These are phyloP conservation scores for Drosophila kohkoa DNA, from an alignment of 1,140 invertebrate genomes.

Conservation along the genomic window DNA sequence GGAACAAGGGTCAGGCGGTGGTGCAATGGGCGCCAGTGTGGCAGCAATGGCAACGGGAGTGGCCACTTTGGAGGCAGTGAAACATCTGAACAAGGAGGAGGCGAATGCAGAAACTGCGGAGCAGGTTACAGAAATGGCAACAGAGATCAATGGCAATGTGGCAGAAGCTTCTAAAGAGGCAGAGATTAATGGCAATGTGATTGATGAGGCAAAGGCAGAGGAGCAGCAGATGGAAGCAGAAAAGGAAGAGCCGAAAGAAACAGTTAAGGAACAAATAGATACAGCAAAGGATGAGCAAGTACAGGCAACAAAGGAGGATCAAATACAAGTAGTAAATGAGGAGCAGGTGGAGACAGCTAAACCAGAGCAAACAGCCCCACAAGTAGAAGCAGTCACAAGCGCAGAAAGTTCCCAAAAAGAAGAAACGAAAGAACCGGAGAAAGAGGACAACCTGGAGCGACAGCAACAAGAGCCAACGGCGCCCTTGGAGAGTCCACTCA, in stretches of 20 bases:
- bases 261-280: not conserved
- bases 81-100: constrained; percentile 52
- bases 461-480: constrained; percentile 7
- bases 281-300: not conserved
- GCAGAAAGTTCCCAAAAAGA: constrained; percentile 17
- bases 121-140: not conserved
- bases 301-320: too few relatives aligned
- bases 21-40: constrained; percentile 33
- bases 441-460: not conserved
- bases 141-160: constrained; percentile 30
- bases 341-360: too few relatives aligned
- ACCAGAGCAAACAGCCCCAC: not conserved
- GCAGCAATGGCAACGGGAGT: constrained; percentile 34
- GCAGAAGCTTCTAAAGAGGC: not conserved
- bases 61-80: constrained; percentile 66
- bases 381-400: constrained; percentile 25
- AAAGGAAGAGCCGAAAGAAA: not conserved
- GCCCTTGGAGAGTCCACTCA: constrained; percentile 22
- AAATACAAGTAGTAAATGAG: too few relatives aligned
- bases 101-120: not conserved
- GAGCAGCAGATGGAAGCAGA: not conserved
- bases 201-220: not conserved
- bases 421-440: not conserved
- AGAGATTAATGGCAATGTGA: constrained; percentile 39
- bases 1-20: constrained; percentile 10